Evolutionary conservation across 2,888 invertebrate genomes (phyloP).

Genomic region (Trissoscelio sp.): DNA sequence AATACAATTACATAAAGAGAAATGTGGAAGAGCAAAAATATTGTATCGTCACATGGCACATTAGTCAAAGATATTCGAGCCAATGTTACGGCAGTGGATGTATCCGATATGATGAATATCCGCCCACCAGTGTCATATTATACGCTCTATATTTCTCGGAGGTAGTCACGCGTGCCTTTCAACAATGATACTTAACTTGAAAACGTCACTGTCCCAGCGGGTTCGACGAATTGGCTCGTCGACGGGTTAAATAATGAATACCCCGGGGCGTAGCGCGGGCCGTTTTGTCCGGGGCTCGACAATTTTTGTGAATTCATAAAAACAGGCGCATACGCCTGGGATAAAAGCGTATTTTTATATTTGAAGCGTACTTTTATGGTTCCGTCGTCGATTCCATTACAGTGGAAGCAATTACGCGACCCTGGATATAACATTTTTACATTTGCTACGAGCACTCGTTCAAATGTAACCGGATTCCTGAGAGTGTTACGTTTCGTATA

Average conservation of each 20-base stretch:
- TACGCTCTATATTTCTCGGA: conserved; percentile 40
- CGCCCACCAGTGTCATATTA: conserved; percentile 46
- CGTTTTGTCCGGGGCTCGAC: conserved; percentile 5
- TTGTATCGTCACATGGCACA: conserved; percentile 21
- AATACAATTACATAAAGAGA: too few species aligned
- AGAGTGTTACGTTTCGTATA: conserved; percentile 27
- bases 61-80: conserved; percentile 23
- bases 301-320: conserved; percentile 31
- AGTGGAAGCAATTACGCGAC: conserved; percentile 28
- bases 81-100: neutral
- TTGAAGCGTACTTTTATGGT: conserved; percentile 38
- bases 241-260: conserved; percentile 30
- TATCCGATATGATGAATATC: conserved; percentile 52
- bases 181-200: neutral
- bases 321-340: conserved; percentile 11
- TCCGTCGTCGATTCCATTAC: conserved; percentile 33
- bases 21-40: conserved; percentile 2
- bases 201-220: conserved; percentile 20
- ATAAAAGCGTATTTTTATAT: conserved; percentile 26
- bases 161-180: conserved; percentile 22
- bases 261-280: neutral
- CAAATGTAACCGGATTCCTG: conserved; percentile 46
- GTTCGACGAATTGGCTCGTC: conserved; percentile 11
- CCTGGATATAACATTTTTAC: conserved; percentile 42
- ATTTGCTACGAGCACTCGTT: conserved; percentile 30